phyloP scores from a whole-genome alignment of 2,113 vertebrate species.

The Oryzias melastigma region DNA sequence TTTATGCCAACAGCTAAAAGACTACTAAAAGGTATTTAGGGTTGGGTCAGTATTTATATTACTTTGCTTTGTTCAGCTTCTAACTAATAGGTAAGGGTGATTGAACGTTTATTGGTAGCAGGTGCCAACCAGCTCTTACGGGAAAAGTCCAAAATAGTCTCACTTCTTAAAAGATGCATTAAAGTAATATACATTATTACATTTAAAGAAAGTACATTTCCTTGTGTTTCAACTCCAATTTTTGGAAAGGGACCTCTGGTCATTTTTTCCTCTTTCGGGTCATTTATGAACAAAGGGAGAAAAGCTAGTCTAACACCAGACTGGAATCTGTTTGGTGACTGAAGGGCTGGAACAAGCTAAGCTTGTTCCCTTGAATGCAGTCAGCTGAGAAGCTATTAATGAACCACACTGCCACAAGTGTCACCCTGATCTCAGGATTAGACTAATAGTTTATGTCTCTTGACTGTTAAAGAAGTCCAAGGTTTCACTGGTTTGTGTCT shows the following conservation, averaged over 20 bases:
- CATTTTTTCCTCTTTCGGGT: conserved; percentile 3
- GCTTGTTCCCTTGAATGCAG: conserved; percentile 45
- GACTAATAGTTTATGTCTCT: conserved; percentile 49
- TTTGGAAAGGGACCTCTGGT: conserved; percentile 4
- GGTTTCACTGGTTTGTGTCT: conserved; percentile 13
- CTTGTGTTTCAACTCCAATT: neutral
- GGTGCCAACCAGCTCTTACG: neutral
- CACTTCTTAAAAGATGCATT: too few species aligned
- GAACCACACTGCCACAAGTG: conserved; percentile 37
- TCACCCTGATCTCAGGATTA: conserved; percentile 63
- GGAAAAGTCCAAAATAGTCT: conserved; percentile 1
- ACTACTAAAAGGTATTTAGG: conserved; percentile 22
- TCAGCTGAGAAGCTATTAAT: conserved; percentile 56
- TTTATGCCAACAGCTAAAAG: neutral
- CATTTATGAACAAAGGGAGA: conserved; percentile 10
- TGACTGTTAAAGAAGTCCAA: conserved; percentile 31
- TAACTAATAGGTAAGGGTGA: conserved; percentile 7
- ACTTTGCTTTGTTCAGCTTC: conserved; percentile 9
- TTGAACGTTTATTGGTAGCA: neutral
- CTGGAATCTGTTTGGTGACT: conserved; percentile 34
- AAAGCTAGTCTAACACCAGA: conserved; percentile 24
- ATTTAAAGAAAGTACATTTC: neutral
- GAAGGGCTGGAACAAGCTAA: conserved; percentile 38
- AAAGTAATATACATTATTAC: neutral
- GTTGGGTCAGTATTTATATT: conserved; percentile 7